Conservation (phyloP, 2,888 invertebrate species). For the Dermolepida albohirtum region DNA sequence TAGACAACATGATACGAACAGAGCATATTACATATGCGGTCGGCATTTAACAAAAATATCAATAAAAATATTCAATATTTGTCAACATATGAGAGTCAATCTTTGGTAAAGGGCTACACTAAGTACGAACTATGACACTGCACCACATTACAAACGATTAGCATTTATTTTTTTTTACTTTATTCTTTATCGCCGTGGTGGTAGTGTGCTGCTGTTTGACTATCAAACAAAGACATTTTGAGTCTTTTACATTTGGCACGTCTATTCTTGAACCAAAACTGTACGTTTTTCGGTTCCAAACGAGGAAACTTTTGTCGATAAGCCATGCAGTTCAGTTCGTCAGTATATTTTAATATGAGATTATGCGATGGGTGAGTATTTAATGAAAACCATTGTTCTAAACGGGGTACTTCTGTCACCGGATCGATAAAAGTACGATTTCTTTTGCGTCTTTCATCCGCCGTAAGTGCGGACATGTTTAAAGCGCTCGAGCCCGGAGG, state of each 20-base stretch:
- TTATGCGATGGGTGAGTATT: slow-evolving; percentile 99
- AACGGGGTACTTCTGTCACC: slow-evolving; percentile 94
- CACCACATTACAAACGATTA: slow-evolving; percentile 27
- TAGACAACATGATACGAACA: slow-evolving; percentile 40
- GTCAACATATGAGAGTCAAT: slow-evolving; percentile 47
- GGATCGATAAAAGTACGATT: slow-evolving; percentile 99
- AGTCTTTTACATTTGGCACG: slow-evolving; percentile 98
- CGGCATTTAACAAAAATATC: slow-evolving; percentile 47
- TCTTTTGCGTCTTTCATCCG: slow-evolving; percentile 92
- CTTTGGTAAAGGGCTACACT: slow-evolving; percentile 48
- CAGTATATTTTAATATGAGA: slow-evolving; percentile 96
- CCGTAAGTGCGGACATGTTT: slow-evolving; percentile 71
- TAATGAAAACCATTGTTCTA: slow-evolving; percentile 96
- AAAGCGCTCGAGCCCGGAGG: slow-evolving; percentile 72
- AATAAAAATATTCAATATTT: slow-evolving; percentile 49
- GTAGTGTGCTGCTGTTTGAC: slow-evolving; percentile 74
- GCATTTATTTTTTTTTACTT: slow-evolving; percentile 41
- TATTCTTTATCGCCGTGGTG: slow-evolving; percentile 72
- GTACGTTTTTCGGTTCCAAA: slow-evolving; percentile 98
- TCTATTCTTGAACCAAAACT: slow-evolving; percentile 99
- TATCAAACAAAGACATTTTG: slow-evolving; percentile 89
- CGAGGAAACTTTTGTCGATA: slow-evolving; percentile 98
- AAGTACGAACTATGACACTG: slow-evolving; percentile 38
- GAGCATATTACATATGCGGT: slow-evolving; percentile 47
- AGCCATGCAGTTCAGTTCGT: slow-evolving; percentile 95